Evolutionary conservation across 2,113 vertebrate genomes (phyloP), one percentile per base, ranked within the genome.

Genomic region (Antigone vipio): DNA sequence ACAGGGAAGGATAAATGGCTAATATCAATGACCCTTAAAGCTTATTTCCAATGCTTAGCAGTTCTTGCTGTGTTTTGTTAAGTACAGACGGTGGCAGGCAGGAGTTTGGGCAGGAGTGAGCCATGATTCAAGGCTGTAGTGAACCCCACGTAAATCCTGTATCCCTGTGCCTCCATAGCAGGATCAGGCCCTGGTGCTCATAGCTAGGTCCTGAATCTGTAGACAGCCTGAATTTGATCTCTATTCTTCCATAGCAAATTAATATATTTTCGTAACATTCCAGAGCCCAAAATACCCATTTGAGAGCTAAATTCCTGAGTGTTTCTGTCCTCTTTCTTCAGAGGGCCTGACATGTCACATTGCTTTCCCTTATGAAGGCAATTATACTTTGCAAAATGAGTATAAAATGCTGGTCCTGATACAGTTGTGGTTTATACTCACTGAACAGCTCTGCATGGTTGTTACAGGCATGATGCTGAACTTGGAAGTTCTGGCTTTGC

Each of bases 21-120:
- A 63, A 59, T 88, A 90, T 67, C 75, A 73, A 30, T 59, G 85
- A 95, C 59, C 78, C 96, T 86, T 96, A 49, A 62, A 96, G 74
- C 23, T 55, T 67, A 82, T 83, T 94, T 77, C 52, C 38, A 90
- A 24, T 38, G 52, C n/a, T 68, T 47, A 71, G 42, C 71, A 64
- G 42, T 73, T 91, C 38, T 47, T 69, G 44, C 53, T 82, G 47
- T 55, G 69, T 62, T 86, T 76, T 72, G 72, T 80, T 85, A 53
- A 93, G 62, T 55, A 64, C 1, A 75, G 58, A 52, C 2, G 9
- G 45, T 0, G 7, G 34, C 42, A 85, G 38, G 66, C 44, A 53
- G 55, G 44, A 72, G 17, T 62, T 34, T 47, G 58, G 77, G 60
- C 35, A 63, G 72, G 24, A 66, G 20, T 4, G n/a, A 69, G n/a